Percentiles rank a stretch among this genome's conserved stretches.
These are phyloP conservation scores for Metellina segmentata DNA, from an alignment of 2,888 invertebrate genomes.

Conservation along the genomic window DNA sequence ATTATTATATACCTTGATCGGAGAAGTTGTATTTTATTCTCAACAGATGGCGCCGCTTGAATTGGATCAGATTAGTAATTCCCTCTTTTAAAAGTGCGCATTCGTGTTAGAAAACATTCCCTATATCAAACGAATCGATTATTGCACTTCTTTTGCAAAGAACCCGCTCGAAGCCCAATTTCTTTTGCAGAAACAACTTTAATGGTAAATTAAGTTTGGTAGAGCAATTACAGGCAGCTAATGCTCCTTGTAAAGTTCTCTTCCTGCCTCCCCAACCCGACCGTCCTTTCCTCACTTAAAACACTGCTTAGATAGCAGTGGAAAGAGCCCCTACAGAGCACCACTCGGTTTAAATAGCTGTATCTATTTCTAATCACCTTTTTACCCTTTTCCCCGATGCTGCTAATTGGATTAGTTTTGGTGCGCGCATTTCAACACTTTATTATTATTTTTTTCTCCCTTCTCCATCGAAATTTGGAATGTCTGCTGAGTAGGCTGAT, in stretches of 20 bases:
- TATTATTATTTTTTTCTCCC: not conserved
- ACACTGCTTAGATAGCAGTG: constrained; percentile 40
- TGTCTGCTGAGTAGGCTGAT: too few relatives aligned
- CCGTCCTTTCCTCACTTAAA: constrained; percentile 3
- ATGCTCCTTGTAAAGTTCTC: constrained; percentile 54
- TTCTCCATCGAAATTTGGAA: too few relatives aligned
- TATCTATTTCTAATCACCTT: constrained; percentile 43
- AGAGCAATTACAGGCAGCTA: constrained; percentile 52
- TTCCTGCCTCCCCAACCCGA: not conserved
- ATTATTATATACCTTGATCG: too few relatives aligned
- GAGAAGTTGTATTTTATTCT: not conserved
- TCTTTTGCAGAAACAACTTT: constrained; percentile 49
- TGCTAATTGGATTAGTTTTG: constrained; percentile 30
- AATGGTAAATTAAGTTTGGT: constrained; percentile 67
- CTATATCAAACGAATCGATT: constrained; percentile 52
- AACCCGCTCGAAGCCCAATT: constrained; percentile 5
- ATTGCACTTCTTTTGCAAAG: constrained; percentile 40
- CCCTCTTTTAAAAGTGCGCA: constrained; percentile 5
- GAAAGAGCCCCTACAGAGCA: constrained; percentile 1
- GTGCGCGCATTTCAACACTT: not conserved
- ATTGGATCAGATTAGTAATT: not conserved
- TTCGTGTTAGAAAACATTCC: constrained; percentile 30
- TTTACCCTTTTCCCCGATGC: not conserved
- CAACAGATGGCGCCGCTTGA: constrained; percentile 8
- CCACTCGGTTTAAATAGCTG: constrained; percentile 27